Percentiles rank a stretch among this genome's conserved stretches.
phyloP scores from a whole-genome alignment of 2,797 vertebrate species.

The Chaetodon trifasciatus region DNA sequence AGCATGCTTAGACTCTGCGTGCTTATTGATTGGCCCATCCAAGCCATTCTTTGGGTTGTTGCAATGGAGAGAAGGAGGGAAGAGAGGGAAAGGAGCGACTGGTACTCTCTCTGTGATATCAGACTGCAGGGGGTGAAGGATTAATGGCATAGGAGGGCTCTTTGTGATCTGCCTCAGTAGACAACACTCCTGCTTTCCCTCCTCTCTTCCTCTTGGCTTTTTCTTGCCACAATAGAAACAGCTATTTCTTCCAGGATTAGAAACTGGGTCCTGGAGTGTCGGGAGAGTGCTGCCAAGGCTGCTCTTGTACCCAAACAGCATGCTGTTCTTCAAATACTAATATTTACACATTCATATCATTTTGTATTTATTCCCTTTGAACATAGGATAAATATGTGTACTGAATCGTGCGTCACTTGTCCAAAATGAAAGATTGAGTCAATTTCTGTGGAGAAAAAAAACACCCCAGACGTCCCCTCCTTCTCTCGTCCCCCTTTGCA shows the following conservation, averaged over 20 bases:
- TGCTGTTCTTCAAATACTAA: slow-evolving; percentile 28
- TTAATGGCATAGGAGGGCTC: slow-evolving; percentile 74
- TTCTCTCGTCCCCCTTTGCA: slow-evolving; percentile 42
- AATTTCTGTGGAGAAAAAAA: slow-evolving; percentile 28
- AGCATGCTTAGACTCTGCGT: slow-evolving; percentile 45
- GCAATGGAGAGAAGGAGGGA: slow-evolving; percentile 32
- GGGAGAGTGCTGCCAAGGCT: slow-evolving; percentile 36
- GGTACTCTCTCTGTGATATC: slow-evolving; percentile 71
- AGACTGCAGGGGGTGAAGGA: slow-evolving; percentile 74
- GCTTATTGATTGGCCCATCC: slow-evolving; percentile 51
- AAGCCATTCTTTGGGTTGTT: slow-evolving; percentile 34
- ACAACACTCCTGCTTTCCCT: slow-evolving; percentile 54
- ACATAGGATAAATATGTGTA: slow-evolving; percentile 10
- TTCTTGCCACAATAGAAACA: slow-evolving; percentile 55
- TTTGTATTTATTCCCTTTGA: slow-evolving; percentile 24
- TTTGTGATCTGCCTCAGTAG: slow-evolving; percentile 69
- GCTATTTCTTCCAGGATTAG: slow-evolving; percentile 60
- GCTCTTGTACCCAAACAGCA: slow-evolving; percentile 14
- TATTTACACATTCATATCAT: slow-evolving; percentile 14
- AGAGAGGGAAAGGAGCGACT: slow-evolving; percentile 33
- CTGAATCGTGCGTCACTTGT: slow-evolving; percentile 34
- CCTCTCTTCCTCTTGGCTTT: slow-evolving; percentile 52
- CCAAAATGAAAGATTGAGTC: slow-evolving; percentile 28
- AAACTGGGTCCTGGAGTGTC: slow-evolving; percentile 45
- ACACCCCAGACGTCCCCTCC: slow-evolving; percentile 23